A percentile compares a stretch with the other conserved stretches of the same genome.
Evolutionary conservation across 2,888 invertebrate genomes (phyloP).

Genomic region (Drosophila meridiana): DNA sequence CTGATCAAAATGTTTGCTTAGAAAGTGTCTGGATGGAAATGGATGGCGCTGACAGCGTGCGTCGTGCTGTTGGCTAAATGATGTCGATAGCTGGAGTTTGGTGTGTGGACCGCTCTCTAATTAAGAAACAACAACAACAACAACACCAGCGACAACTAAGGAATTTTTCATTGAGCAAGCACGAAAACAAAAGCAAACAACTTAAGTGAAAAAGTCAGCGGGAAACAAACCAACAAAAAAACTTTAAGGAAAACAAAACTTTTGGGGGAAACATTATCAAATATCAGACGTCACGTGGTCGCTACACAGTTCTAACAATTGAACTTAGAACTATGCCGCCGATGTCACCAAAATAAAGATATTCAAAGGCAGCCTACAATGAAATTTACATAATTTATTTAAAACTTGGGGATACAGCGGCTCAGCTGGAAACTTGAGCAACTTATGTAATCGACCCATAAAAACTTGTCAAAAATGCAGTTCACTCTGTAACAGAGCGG

Average conservation of each 20-base stretch:
- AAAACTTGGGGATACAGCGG: constrained; percentile 33
- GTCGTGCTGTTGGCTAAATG: constrained; percentile 28
- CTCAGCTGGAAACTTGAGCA: constrained; percentile 37
- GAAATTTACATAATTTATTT: constrained; percentile 66
- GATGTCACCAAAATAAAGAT: constrained; percentile 34
- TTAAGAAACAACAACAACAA: constrained; percentile 38
- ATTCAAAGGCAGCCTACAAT: constrained; percentile 29
- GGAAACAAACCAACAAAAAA: constrained; percentile 12
- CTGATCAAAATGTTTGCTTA: constrained; percentile 50
- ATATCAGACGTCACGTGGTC: constrained; percentile 38
- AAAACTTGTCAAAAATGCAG: constrained; percentile 49
- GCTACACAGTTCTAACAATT: constrained; percentile 20
- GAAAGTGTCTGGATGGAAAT: constrained; percentile 46
- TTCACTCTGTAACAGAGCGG: constrained; percentile 15
- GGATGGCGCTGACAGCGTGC: constrained; percentile 34
- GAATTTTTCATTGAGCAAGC: constrained; percentile 54
- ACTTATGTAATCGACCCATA: constrained; percentile 60
- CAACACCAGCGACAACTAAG: constrained; percentile 21
- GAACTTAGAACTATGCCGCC: constrained; percentile 59
- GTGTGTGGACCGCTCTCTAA: constrained; percentile 32
- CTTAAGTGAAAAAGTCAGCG: constrained; percentile 53
- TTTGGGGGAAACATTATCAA: constrained; percentile 36
- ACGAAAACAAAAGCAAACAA: constrained; percentile 43
- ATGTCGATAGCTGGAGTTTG: constrained; percentile 22
- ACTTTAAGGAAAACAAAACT: constrained; percentile 12